Conservation (phyloP, 1,140 invertebrate genomes). For the Cherax destructor region DNA sequence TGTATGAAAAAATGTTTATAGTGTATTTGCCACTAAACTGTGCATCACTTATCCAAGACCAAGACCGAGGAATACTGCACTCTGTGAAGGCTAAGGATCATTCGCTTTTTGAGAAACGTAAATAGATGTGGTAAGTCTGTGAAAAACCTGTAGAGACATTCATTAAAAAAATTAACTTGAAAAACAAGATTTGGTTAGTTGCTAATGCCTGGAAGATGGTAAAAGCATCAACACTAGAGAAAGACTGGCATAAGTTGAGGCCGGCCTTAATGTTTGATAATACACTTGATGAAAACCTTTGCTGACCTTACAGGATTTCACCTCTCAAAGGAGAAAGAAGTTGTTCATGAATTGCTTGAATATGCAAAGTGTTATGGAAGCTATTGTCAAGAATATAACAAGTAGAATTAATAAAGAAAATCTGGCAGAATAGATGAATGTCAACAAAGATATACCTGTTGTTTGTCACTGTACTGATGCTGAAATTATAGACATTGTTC, state of each 20-base stretch:
- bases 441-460: not conserved
- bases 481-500: not conserved
- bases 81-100: slow-evolving; percentile 21
- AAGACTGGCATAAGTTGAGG: slow-evolving; percentile 41
- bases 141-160: not conserved
- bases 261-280: not conserved
- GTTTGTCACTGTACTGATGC: not conserved
- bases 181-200: not conserved
- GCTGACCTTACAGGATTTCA: not conserved
- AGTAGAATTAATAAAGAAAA: not conserved
- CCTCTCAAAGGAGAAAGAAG: not conserved
- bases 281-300: not conserved
- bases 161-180: slow-evolving; percentile 5
- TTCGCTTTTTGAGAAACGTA: not conserved
- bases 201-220: slow-evolving; percentile 3
- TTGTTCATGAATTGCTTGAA: not conserved
- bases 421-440: not conserved
- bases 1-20: not conserved
- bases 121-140: not conserved
- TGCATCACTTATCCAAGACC: slow-evolving; percentile 22
- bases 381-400: not conserved
- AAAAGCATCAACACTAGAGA: slow-evolving; percentile 9
- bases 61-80: slow-evolving; percentile 17
- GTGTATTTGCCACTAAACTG: not conserved
- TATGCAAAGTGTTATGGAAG: not conserved